Percentiles rank a stretch among this genome's conserved stretches.
Conservation (phyloP, 37 sponge, comb jelly and placozoan species). For the Sycon ciliatum region DNA sequence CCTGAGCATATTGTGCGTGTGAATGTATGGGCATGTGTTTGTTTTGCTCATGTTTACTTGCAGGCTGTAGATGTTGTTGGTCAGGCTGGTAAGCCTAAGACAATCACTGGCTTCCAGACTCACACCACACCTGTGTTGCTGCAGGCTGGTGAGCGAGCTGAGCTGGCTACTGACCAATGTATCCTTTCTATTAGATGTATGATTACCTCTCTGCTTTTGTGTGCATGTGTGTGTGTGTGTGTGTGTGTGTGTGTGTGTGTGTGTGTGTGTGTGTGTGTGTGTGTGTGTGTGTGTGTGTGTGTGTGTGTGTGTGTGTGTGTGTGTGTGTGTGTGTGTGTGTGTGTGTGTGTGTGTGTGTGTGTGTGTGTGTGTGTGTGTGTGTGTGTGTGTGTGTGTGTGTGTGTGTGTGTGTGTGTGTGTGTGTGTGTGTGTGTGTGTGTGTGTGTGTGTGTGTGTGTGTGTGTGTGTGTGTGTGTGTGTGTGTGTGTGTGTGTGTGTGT, state of each 20-base stretch:
- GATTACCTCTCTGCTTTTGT: background rate
- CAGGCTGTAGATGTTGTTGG: conserved; percentile 90
- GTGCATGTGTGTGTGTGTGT: background rate
- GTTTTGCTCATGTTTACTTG: background rate
- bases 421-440: conserved; percentile 5
- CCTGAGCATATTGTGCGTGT: background rate
- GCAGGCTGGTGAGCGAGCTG: conserved; percentile 85
- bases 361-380: conserved; percentile 5
- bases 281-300: conserved; percentile 5
- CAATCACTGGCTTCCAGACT: conserved; percentile 91
- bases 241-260: conserved; percentile 5
- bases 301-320: conserved; percentile 5
- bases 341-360: conserved; percentile 5
- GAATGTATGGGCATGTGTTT: background rate
- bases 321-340: conserved; percentile 5
- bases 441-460: conserved; percentile 5
- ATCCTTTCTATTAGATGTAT: conserved; percentile 19
- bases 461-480: conserved; percentile 5
- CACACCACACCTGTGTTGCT: conserved; percentile 90
- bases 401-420: conserved; percentile 5
- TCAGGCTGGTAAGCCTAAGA: conserved; percentile 84
- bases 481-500: conserved; percentile 1
- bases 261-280: conserved; percentile 5
- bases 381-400: conserved; percentile 5
- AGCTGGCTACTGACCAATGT: conserved; percentile 89